Base-by-base conservation (phyloP, 2,888 invertebrate genomes). In the Chymomyza caudatula region DNA sequence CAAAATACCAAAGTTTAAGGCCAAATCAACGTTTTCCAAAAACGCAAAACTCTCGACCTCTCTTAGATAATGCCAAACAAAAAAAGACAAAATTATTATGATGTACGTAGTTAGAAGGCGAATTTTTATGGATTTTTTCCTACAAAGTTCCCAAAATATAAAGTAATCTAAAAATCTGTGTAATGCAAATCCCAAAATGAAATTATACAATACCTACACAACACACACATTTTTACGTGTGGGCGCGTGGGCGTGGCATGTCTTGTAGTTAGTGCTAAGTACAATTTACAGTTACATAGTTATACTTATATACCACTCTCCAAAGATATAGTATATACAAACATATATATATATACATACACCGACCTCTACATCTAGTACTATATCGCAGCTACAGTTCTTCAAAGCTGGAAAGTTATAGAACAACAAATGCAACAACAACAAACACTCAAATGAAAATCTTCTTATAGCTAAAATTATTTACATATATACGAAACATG, bases 1-100 rank as follows among this genome's bases (percentile, higher is more conserved):
- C 71, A 80, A 69, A 17, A 71, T 68, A 77, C 75, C 69, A 77
- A 75, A 67, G 43, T 67, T 60, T 71, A 70, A 61, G 69, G 84
- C 78, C 81, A 82, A 82, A 79, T 82, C 73, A 75, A 80, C 73
- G 83, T 85, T 83, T 83, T 83, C 80, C 78, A 78, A 80, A 79
- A 78, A 79, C 77, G 74, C 60, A 67, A 63, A 78, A 74, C 74
- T 77, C 74, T 82, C 73, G 76, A 84, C 74, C 77, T 82, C 74
- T 73, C 70, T 76, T 71, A 71, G 69, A 74, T 75, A 73, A 78
- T 66, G 69, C 70, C 70, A 77, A 82, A 62, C 44, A 43, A 51
- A 58, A 59, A 65, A 62, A 42, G 44, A 42, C 60, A 67, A 60
- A 63, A 8, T 23, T 44, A 13, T 23, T 20, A 23, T n/a, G 23